Evolutionary conservation across 2,113 vertebrate species (phyloP), one percentile per base, ranked within the genome.

Genomic region (Patagioenas fasciata): DNA sequence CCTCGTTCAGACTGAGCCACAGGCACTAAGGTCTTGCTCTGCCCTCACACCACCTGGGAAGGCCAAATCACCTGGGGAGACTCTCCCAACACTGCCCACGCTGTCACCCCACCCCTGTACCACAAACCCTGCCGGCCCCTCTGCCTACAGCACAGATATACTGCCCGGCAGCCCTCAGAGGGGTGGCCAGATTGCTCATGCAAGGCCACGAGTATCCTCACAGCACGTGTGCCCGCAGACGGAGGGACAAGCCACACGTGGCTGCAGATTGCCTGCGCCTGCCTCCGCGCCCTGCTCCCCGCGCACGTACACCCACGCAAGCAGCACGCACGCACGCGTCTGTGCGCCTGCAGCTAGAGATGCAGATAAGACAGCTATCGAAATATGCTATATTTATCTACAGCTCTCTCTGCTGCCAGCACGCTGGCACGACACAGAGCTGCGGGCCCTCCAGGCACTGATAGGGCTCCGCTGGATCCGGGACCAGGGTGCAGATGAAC

Each of bases 111-210:
- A 29, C 14, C 36, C 66, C n/a, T 17, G 5, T 10, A n/a, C 36
- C 60, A 5, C 42, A 36, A 34, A 26, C 38, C 19, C 54, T 1
- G 0, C 15, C 0, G 0, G 11, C 36, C 50, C 2, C 8, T 31
- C 25, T 69, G 26, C 58, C 38, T 23, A 4, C 2, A 5, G 40
- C 69, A 34, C 0, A 0, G 60, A 28, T 4, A 4, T 10, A 2
- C 31, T 2, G 17, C 36, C 34, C 3, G 2, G 58, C 58, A 66
- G 9, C 26, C 10, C 69, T 48, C 1, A 7, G 36, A 44, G 78
- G 51, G 31, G 28, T 28, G 12, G 31, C 44, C 57, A 16, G 51
- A 61, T 72, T 0, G 0, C 62, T 74, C 25, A 4, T 3, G 1
- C 38, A 47, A 42, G 81, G 28, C 58, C 67, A 3, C 1, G 2